Percentiles rank a stretch among this genome's conserved stretches.
phyloP scores from a whole-genome alignment of 2,888 invertebrate species.

The Drosophila atripex region DNA sequence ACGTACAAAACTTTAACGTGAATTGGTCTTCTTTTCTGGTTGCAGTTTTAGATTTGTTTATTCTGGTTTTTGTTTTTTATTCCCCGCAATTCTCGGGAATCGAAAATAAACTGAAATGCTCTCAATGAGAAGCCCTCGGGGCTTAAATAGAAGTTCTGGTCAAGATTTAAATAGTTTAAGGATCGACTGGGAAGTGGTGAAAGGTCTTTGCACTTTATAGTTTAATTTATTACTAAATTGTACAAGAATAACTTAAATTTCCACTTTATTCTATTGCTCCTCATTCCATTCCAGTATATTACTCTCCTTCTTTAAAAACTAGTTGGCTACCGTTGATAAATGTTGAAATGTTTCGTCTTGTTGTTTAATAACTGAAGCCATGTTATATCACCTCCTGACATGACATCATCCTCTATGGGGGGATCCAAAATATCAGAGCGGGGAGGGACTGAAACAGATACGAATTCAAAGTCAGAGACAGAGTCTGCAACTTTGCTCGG shows the following conservation, averaged over 20 bases:
- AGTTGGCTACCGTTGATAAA: conserved; percentile 30
- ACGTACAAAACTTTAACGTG: conserved; percentile 46
- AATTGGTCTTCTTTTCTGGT: conserved; percentile 44
- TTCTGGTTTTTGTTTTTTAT: conserved; percentile 4
- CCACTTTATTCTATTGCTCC: not conserved
- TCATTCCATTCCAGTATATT: not conserved
- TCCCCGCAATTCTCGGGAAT: conserved; percentile 30
- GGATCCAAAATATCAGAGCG: not conserved
- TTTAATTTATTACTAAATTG: no score
- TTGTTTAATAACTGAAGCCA: conserved; percentile 74
- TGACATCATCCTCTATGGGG: conserved; percentile 60
- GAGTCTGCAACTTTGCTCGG: conserved; percentile 56
- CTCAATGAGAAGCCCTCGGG: conserved; percentile 54
- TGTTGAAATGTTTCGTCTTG: conserved; percentile 26
- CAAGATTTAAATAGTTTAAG: conserved; percentile 19
- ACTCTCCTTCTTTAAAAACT: not conserved
- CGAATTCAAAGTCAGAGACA: conserved; percentile 23
- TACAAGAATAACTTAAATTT: no score
- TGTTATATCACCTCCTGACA: conserved; percentile 82
- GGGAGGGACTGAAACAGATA: conserved; percentile 16
- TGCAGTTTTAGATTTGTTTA: conserved; percentile 28
- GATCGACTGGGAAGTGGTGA: conserved; percentile 13
- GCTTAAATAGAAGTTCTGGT: conserved; percentile 30
- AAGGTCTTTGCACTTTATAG: not conserved
- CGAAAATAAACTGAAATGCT: conserved; percentile 46